Evolutionary conservation across 2,797 vertebrate species (phyloP).

Genomic region (Manis pentadactyla): DNA sequence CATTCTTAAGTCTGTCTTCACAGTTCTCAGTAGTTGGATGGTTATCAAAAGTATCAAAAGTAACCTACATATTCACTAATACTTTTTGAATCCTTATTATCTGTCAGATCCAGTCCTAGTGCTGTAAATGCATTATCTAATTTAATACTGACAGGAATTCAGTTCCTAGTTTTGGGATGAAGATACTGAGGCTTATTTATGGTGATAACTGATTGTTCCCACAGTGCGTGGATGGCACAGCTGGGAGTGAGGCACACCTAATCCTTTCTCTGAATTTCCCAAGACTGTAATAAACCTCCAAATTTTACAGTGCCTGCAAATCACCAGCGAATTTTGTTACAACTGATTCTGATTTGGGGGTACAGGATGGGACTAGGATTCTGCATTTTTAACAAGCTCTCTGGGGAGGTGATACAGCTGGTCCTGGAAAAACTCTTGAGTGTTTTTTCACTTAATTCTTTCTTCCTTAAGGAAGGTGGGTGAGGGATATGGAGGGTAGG

Average conservation of each 20-base stretch:
- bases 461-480: background rate
- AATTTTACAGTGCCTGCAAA: background rate
- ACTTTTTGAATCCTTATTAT: constrained; percentile 4
- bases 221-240: background rate
- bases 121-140: background rate
- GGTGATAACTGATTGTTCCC: background rate
- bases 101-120: background rate
- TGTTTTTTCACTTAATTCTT: background rate
- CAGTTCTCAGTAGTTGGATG: background rate
- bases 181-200: background rate
- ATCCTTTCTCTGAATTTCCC: background rate
- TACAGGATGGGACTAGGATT: background rate
- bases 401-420: background rate
- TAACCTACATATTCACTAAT: background rate
- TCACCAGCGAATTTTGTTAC: background rate
- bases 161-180: background rate
- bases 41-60: background rate
- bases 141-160: background rate
- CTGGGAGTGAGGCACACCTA: background rate
- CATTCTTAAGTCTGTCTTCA: background rate
- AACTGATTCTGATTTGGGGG: background rate
- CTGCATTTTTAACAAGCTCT: background rate
- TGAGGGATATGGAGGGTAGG: accelerated
- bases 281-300: background rate
- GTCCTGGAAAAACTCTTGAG: background rate